Evolutionary conservation across 2,888 invertebrate species (phyloP), one percentile per base, ranked within the genome.

Genomic region (Azorinus chamasolen): DNA sequence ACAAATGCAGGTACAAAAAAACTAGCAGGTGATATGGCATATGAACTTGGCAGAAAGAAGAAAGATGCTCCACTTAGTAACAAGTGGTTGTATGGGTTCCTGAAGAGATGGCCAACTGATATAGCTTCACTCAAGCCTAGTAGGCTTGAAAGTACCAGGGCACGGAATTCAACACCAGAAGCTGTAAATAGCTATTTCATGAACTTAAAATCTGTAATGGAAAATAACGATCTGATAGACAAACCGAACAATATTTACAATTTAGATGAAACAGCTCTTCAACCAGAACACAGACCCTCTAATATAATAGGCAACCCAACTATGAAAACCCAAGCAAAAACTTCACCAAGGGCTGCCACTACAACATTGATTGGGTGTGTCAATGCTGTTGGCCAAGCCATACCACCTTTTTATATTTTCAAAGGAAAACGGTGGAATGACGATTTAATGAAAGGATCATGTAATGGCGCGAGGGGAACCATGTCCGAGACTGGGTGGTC

Each of bases 321-420:
- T 14, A 14, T 1, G 14, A 66, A 73, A 54, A 10, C 54, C 12
- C 73, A 73, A 16, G 59, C 61, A 10, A 41, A 66, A 3, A 66
- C 66, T 1, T 73, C 66, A 20, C 65, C 65, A 32, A n/a, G 48
- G n/a, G 53, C 65, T n/a, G 20, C 62, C 16, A 68, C 63, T 37
- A 62, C 68, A 12, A 66, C 66, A 5, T 3, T 73, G 10, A 73
- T 73, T 50, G 73, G 54, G n/a, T 66, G 73, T 54, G 66, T 50
- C 4, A 73, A 68, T 55, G 66, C 73, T 1, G 2, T 68, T 20
- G 73, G 73, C 4, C 45, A 61, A 12, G 10, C 32, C 3, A 10
- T 73, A 1, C 66, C 73, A 16, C 66, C 55, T 12, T 68, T 50
- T 22, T 54, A 62, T 54, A 24, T 73, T 4, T 73, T 73, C 46